These are phyloP conservation scores for Eucera pruinosa DNA, from an alignment of 2,888 invertebrate genomes.

Conservation along the genomic window DNA sequence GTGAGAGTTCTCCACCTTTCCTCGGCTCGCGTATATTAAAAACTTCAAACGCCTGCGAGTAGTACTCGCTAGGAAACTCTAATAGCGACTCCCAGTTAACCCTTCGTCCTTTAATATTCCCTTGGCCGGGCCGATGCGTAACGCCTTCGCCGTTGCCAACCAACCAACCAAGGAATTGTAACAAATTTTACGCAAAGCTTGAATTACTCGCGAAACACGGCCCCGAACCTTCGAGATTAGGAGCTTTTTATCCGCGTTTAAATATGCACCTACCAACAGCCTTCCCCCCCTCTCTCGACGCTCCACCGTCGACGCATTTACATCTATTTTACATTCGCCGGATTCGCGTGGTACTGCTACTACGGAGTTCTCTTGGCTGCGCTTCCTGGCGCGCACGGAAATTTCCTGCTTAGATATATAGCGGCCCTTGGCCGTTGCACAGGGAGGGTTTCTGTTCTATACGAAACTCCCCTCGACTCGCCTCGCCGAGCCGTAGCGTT, in stretches of 20 bases:
- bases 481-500: conserved; percentile 13
- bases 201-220: conserved; percentile 7
- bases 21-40: conserved; percentile 32
- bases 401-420: conserved; percentile 41
- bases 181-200: conserved; percentile 11
- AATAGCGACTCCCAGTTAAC: background rate
- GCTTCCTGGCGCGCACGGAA: conserved; percentile 42
- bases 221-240: conserved; percentile 28
- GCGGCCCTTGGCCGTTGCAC: background rate
- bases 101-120: background rate
- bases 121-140: background rate
- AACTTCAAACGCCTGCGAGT: conserved; percentile 21
- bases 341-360: conserved; percentile 52
- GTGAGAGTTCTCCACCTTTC: conserved; percentile 3
- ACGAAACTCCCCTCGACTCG: conserved; percentile 6
- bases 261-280: conserved; percentile 35
- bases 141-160: background rate
- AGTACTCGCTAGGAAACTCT: background rate
- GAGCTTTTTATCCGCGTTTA: conserved; percentile 46
- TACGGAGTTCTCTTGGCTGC: conserved; percentile 1
- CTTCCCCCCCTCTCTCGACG: too few relatives aligned
- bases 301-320: conserved; percentile 31
- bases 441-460: background rate
- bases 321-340: conserved; percentile 54
- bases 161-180: background rate